These are phyloP conservation scores for Melanchra persicariae DNA, from an alignment of 2,888 invertebrate genomes.

Conservation along the genomic window DNA sequence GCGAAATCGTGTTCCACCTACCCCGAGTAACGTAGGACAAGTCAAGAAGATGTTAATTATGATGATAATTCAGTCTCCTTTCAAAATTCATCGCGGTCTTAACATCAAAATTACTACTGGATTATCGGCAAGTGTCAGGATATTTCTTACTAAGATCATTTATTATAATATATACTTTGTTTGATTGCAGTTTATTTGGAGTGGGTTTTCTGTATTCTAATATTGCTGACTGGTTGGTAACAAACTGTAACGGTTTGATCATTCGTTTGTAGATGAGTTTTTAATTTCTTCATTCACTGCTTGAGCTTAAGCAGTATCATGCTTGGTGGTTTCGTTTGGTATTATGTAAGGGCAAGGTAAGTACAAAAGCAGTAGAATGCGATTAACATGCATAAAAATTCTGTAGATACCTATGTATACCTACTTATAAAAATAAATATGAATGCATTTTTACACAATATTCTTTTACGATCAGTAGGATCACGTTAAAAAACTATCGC, in stretches of 20 bases:
- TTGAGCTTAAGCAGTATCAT: slow-evolving; percentile 41
- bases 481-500: neutral
- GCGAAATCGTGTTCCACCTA: neutral
- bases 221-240: slow-evolving; percentile 61
- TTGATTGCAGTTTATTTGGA: slow-evolving; percentile 54
- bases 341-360: slow-evolving; percentile 5
- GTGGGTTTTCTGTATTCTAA: slow-evolving; percentile 63
- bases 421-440: neutral
- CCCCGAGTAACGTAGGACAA: neutral
- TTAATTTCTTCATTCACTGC: slow-evolving; percentile 60
- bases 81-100: neutral
- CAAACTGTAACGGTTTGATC: slow-evolving; percentile 65
- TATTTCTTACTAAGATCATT: neutral
- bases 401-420: too few relatives aligned
- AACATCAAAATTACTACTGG: neutral
- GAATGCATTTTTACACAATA: neutral
- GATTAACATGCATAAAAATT: neutral
- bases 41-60: neutral
- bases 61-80: neutral
- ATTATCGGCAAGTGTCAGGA: too few relatives aligned
- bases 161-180: neutral
- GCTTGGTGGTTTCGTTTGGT: slow-evolving; percentile 21
- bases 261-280: slow-evolving; percentile 63
- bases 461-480: neutral
- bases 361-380: neutral